Conservation (phyloP, 2,888 invertebrate genomes). For the Hyposoter didymator region DNA sequence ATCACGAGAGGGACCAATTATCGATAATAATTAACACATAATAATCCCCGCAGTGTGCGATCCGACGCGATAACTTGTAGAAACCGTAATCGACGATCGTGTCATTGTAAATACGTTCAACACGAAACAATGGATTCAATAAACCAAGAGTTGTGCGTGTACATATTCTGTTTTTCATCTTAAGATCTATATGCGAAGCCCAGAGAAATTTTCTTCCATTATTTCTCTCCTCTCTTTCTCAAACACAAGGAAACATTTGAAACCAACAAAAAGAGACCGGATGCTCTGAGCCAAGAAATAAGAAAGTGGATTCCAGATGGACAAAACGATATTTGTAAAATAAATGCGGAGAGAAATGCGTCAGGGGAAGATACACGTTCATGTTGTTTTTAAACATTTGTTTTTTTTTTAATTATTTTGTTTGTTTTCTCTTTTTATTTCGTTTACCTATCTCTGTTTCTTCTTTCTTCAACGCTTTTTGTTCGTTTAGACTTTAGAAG, state of each 20-base stretch:
- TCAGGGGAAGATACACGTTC: constrained; percentile 61
- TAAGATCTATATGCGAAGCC: constrained; percentile 46
- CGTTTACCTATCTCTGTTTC: constrained; percentile 24
- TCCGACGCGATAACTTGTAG: constrained; percentile 29
- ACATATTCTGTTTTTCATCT: constrained; percentile 41
- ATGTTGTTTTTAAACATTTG: constrained; percentile 49
- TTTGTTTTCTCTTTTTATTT: constrained; percentile 43
- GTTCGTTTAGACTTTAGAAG: constrained; percentile 67
- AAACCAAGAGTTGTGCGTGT: constrained; percentile 59
- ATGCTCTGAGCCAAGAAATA: constrained; percentile 38
- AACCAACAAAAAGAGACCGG: constrained; percentile 18
- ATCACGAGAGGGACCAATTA: constrained; percentile 26
- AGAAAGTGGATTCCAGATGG: constrained; percentile 52
- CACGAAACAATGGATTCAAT: constrained; percentile 40
- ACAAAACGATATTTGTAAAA: constrained; percentile 46
- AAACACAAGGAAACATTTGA: constrained; percentile 38
- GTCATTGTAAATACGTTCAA: constrained; percentile 3
- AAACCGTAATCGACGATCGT: constrained; percentile 30
- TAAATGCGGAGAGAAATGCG: constrained; percentile 61
- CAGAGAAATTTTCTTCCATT: constrained; percentile 18
- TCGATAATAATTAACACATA: constrained; percentile 37
- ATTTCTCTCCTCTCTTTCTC: background rate
- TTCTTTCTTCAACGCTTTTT: constrained; percentile 29
- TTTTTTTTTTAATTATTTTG: constrained; percentile 29
- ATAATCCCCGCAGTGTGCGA: constrained; percentile 30